Conservation (phyloP, 1,140 invertebrate species). For the Trypoxylus dichotomus region DNA sequence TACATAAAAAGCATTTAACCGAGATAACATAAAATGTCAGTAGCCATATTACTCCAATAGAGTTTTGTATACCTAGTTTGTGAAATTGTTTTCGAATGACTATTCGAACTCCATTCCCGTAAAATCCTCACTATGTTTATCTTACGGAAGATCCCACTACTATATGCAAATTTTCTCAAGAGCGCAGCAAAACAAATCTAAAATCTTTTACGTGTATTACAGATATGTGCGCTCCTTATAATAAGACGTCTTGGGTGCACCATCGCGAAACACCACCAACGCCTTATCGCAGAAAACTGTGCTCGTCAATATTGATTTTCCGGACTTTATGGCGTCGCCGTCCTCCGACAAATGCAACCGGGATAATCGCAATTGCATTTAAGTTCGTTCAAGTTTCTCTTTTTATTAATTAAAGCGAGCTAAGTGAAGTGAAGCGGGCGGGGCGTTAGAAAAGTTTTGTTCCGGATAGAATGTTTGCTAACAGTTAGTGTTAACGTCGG, state of each 20-base stretch:
- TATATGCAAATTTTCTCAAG: background rate
- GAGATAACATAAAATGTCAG: too few relatives aligned
- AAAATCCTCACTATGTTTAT: background rate
- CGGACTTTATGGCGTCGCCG: background rate
- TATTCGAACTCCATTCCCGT: too few relatives aligned
- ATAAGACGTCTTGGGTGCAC: background rate
- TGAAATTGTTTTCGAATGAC: too few relatives aligned
- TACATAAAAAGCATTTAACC: too few relatives aligned
- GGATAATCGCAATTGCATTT: slow-evolving; percentile 12
- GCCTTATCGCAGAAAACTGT: background rate
- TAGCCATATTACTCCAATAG: too few relatives aligned
- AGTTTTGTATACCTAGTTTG: too few relatives aligned
- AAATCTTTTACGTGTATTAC: background rate
- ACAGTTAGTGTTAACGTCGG: slow-evolving; percentile 10
- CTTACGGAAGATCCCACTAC: background rate
- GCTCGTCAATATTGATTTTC: slow-evolving; percentile 3
- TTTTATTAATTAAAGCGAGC: slow-evolving; percentile 12
- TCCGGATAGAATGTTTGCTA: background rate
- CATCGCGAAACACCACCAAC: background rate
- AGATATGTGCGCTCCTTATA: background rate
- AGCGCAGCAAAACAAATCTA: background rate
- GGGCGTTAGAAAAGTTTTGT: background rate
- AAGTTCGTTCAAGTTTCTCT: background rate
- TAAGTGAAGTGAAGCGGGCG: background rate
- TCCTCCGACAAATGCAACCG: background rate